Evolutionary conservation across 2,113 vertebrate genomes (phyloP).

Genomic region (Rhombomys opimus): DNA sequence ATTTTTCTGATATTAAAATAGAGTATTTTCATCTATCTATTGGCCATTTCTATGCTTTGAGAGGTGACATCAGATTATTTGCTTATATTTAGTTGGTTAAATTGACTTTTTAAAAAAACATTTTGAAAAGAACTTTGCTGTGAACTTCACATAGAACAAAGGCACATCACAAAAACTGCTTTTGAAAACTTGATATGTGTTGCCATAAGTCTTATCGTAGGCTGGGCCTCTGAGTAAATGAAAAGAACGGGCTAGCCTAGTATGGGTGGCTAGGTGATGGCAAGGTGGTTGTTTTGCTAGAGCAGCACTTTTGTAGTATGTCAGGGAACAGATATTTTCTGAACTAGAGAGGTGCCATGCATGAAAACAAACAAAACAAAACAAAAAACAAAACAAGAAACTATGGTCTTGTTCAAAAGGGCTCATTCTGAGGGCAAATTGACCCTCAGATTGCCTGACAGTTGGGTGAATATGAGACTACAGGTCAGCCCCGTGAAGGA

Average conservation of each 20-base stretch:
- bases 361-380: background rate
- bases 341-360: background rate
- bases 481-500: background rate
- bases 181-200: background rate
- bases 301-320: rapidly evolving
- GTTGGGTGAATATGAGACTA: background rate
- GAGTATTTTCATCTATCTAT: background rate
- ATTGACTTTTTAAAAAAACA: background rate
- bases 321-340: background rate
- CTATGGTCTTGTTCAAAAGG: background rate
- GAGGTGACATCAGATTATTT: background rate
- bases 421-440: background rate
- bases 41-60: background rate
- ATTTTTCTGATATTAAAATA: background rate
- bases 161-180: background rate
- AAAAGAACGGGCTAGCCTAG: background rate
- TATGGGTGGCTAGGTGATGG: background rate
- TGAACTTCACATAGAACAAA: background rate
- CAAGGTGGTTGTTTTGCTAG: background rate
- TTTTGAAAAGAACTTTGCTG: background rate
- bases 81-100: background rate
- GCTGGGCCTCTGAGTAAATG: background rate
- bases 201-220: background rate
- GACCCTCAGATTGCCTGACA: background rate
- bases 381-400: background rate